Evolutionary conservation across 2,113 vertebrate species (phyloP).

Genomic region (Phylloscopus trochilus): DNA sequence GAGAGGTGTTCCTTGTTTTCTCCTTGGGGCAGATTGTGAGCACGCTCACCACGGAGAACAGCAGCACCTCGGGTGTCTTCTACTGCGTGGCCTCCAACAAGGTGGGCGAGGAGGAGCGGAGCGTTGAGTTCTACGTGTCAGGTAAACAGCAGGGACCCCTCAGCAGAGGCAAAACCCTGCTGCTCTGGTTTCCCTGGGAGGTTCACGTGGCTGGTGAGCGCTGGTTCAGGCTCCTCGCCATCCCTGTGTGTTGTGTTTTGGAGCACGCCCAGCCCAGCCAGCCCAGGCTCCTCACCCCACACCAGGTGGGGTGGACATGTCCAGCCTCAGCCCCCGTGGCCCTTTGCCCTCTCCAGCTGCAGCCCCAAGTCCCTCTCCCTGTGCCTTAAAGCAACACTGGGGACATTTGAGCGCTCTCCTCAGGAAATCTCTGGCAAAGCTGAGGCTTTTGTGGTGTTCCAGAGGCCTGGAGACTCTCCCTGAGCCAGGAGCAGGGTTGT

Average conservation of each 20-base stretch:
- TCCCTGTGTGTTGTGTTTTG: neutral
- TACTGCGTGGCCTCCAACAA: constrained; percentile 79
- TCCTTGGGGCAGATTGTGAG: constrained; percentile 73
- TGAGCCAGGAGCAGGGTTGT: neutral
- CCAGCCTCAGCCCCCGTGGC: neutral
- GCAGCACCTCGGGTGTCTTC: constrained; percentile 77
- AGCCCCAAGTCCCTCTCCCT: neutral
- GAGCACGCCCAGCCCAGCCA: neutral
- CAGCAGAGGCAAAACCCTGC: neutral
- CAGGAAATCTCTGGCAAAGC: neutral
- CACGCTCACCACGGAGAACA: constrained; percentile 70
- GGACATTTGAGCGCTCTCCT: neutral
- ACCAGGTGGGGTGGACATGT: neutral
- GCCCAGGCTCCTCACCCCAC: neutral
- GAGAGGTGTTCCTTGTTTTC: neutral
- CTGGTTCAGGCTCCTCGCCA: neutral
- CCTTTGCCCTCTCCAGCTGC: neutral
- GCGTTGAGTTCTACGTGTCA: constrained; percentile 77
- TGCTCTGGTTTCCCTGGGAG: neutral
- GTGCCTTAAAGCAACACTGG: neutral
- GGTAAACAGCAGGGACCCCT: constrained; percentile 59
- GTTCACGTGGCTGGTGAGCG: rapidly evolving
- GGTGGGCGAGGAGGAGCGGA: constrained; percentile 53
- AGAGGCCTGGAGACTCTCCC: neutral
- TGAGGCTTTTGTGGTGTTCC: neutral